Conservation (phyloP, 2,113 vertebrate species). For the Ceuthmochares aereus region DNA sequence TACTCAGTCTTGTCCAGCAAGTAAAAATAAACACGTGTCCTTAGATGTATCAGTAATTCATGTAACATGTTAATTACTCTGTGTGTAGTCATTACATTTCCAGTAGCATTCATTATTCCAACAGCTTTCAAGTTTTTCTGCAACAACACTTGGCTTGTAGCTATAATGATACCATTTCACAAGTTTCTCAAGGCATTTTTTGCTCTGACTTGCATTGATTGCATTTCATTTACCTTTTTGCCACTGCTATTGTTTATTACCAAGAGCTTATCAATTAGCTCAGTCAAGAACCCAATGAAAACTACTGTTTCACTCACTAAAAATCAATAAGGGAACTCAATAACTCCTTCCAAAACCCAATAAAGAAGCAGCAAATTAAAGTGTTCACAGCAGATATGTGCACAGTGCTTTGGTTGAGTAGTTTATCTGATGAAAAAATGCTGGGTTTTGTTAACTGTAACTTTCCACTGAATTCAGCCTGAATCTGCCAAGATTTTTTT, state of each 20-base stretch:
- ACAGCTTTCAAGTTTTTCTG: not conserved
- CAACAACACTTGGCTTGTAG: not conserved
- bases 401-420: not conserved
- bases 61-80: conserved; percentile 62
- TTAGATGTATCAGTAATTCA: conserved; percentile 24
- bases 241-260: conserved; percentile 45
- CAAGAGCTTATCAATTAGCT: conserved; percentile 60
- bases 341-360: conserved; percentile 25
- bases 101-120: conserved; percentile 15
- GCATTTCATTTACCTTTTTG: conserved; percentile 32
- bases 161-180: not conserved
- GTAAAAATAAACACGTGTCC: conserved; percentile 51
- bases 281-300: conserved; percentile 31
- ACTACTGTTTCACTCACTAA: conserved; percentile 20
- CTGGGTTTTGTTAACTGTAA: not conserved
- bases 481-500: not conserved
- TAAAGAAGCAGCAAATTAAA: conserved; percentile 56
- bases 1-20: conserved; percentile 36
- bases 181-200: not conserved
- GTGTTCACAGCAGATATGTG: not conserved
- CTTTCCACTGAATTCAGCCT: not conserved
- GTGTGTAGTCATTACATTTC: conserved; percentile 36
- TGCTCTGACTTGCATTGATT: conserved; percentile 23
- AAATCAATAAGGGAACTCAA: conserved; percentile 49
- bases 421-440: conserved; percentile 14